Percentiles rank a stretch among this genome's conserved stretches.
Conservation (phyloP, 2,888 invertebrate genomes). For the Sicus ferrugineus region DNA sequence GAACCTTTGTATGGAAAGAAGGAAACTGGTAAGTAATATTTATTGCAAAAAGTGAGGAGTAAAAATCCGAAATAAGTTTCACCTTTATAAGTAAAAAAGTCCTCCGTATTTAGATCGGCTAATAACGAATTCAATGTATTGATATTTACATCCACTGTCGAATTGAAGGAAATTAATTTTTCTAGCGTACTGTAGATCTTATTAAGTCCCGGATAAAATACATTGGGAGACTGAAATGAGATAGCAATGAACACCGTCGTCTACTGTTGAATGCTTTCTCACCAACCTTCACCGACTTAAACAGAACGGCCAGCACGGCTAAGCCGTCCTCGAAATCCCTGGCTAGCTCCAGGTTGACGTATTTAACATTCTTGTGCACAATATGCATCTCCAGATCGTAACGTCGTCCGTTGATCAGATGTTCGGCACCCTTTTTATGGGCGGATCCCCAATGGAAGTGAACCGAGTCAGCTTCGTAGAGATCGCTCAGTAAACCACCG, state of each 20-base stretch:
- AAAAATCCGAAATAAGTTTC: background rate
- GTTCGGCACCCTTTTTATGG: constrained; percentile 72
- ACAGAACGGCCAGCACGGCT: constrained; percentile 72
- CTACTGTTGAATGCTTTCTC: background rate
- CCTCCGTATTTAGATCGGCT: constrained; percentile 49
- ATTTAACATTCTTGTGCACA: constrained; percentile 72
- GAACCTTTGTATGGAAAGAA: constrained; percentile 67
- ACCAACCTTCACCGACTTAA: constrained; percentile 64
- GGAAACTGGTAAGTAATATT: background rate
- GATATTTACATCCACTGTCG: constrained; percentile 46
- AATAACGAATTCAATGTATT: constrained; percentile 53
- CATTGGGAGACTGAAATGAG: constrained; percentile 42
- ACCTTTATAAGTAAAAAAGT: constrained; percentile 65
- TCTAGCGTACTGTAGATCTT: constrained; percentile 49
- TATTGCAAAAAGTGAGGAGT: background rate
- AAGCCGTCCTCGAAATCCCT: constrained; percentile 67
- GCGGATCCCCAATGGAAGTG: constrained; percentile 77
- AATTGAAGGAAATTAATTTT: constrained; percentile 48
- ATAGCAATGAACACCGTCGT: background rate
- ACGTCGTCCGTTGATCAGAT: constrained; percentile 60
- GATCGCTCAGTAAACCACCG: constrained; percentile 46
- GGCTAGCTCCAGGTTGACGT: constrained; percentile 67
- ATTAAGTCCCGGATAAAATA: constrained; percentile 48
- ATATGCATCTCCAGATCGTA: constrained; percentile 73
- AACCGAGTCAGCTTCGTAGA: constrained; percentile 52